Base-by-base conservation (phyloP, 2,888 invertebrate species). In the Polydrusus pterygomalis region DNA sequence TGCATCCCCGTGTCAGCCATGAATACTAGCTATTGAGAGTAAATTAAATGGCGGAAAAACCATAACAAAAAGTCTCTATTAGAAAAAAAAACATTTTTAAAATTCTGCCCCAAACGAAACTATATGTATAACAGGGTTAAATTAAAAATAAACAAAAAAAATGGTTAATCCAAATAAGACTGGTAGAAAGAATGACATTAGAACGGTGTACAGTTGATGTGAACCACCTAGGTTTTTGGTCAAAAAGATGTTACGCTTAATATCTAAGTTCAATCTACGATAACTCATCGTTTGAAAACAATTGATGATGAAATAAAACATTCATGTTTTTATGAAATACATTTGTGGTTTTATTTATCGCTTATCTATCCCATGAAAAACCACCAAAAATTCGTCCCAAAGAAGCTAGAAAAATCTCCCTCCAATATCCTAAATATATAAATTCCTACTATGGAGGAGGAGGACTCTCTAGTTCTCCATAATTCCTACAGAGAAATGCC, bases 261-360 rank as follows among this genome's bases (percentile, higher is more conserved):
- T 84, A 86, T 85, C 85, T 84, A 84, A 85, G 85, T 86, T 86
- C 85, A 85, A 86, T 85, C 64, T 72, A 84, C 84, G 82, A 86
- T 85, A 87, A 87, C 86, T 87, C 87, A 87, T 86, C 84, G 83
- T 85, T 86, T 87, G 86, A 85, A 86, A 86, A 85, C 84, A 85
- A 84, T 85, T 84, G 84, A 83, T 84, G 84, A 85, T 30, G 69
- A 70, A 74, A 75, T 85, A 85, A 76, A 74, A 79, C 86, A 85
- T 87, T 84, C 86, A 85, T 86, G 86, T 87, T 87, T 86, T 83
- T 86, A 83, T 74, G 77, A 77, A 34, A 80, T 78, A 78, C 9
- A 17, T 17, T 47, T 78, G 77, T 69, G 49, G 38, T 62, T 62
- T 63, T 70, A 56, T 62, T 67, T 69, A 11, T 6, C 1, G n/a